These are phyloP conservation scores for Percopsis omiscomaycus DNA, from an alignment of 2,797 vertebrate genomes.

Conservation along the genomic window DNA sequence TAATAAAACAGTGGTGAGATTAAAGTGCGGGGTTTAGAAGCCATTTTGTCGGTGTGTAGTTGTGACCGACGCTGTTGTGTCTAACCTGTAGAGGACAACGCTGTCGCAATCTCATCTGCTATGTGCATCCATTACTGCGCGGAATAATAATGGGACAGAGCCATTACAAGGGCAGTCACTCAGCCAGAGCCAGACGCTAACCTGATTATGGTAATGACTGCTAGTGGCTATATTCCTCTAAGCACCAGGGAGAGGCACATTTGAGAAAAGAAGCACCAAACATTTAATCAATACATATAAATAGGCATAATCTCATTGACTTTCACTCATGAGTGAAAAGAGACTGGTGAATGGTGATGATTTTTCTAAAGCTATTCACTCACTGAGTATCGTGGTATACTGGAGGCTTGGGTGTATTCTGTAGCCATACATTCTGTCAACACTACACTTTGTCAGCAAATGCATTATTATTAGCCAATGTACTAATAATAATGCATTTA, in stretches of 20 bases:
- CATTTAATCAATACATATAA: conserved; percentile 69
- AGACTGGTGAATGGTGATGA: conserved; percentile 55
- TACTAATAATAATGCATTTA: conserved; percentile 4
- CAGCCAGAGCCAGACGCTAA: conserved; percentile 60
- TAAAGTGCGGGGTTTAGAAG: conserved; percentile 20
- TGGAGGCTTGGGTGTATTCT: conserved; percentile 6
- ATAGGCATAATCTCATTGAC: conserved; percentile 61
- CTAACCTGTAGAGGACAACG: conserved; percentile 59
- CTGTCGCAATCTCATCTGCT: conserved; percentile 63
- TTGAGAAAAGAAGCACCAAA: conserved; percentile 43
- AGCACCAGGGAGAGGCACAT: conserved; percentile 13
- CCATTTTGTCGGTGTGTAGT: conserved; percentile 17
- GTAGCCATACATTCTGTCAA: conserved; percentile 52
- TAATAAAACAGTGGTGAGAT: conserved; percentile 12
- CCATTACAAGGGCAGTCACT: conserved; percentile 58
- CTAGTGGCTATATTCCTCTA: conserved; percentile 45
- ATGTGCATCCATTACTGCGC: conserved; percentile 69
- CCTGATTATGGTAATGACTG: conserved; percentile 71
- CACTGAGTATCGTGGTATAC: conserved; percentile 40
- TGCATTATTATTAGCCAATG: conserved; percentile 48
- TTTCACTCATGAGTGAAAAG: conserved; percentile 56
- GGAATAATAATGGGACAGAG: conserved; percentile 62
- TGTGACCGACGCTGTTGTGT: conserved; percentile 16
- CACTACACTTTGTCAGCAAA: conserved; percentile 54
- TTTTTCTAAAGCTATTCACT: conserved; percentile 56